phyloP scores from a whole-genome alignment of 1,140 invertebrate genomes.

The Drosophila ficusphila region DNA sequence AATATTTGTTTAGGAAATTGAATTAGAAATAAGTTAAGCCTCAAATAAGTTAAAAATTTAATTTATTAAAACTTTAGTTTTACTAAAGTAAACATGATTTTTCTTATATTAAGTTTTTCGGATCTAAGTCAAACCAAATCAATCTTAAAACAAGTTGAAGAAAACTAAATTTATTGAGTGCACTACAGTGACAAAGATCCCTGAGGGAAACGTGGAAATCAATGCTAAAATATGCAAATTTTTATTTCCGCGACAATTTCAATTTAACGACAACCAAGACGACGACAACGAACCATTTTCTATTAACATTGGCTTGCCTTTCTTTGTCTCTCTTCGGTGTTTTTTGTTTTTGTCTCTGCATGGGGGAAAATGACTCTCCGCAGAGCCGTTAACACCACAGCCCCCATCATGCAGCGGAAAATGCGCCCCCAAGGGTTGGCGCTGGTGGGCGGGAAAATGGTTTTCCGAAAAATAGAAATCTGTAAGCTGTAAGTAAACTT shows the following conservation, averaged over 20 bases:
- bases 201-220: constrained; percentile 48
- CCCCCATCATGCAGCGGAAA: constrained; percentile 33
- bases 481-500: constrained; percentile 63
- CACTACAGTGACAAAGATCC: constrained; percentile 55
- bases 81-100: too few relatives aligned
- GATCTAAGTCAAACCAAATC: neutral
- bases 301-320: constrained; percentile 66
- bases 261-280: constrained; percentile 68
- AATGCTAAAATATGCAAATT: constrained; percentile 83
- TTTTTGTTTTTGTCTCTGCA: constrained; percentile 22
- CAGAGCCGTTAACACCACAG: constrained; percentile 76
- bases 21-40: too few relatives aligned
- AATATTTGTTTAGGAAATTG: neutral
- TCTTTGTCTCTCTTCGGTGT: constrained; percentile 34
- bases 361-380: constrained; percentile 71
- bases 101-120: neutral
- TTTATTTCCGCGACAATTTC: constrained; percentile 84
- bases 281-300: constrained; percentile 60
- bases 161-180: constrained; percentile 65
- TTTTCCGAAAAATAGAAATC: constrained; percentile 71
- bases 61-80: too few relatives aligned
- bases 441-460: constrained; percentile 35
- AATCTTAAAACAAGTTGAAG: constrained; percentile 12
- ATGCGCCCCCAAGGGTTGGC: constrained; percentile 26
- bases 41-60: too few relatives aligned